These are phyloP conservation scores for Orthonychiurus folsomi DNA, from an alignment of 2,888 invertebrate species.

Conservation along the genomic window DNA sequence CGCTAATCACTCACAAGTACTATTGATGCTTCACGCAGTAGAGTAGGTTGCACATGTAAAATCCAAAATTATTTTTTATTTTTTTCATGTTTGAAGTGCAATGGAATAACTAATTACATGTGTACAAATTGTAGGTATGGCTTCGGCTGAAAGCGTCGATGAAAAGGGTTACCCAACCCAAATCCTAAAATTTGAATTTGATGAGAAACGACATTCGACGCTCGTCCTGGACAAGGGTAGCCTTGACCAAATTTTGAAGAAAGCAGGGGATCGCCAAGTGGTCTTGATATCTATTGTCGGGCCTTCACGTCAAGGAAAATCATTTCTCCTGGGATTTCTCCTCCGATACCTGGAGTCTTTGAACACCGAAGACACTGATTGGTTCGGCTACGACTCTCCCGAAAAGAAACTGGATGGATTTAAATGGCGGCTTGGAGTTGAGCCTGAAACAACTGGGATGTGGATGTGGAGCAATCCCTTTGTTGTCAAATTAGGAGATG, in stretches of 20 bases:
- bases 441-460: constrained; percentile 42
- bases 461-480: constrained; percentile 45
- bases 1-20: too few relatives aligned
- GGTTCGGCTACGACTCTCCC: constrained; percentile 20
- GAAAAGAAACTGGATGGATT: background rate
- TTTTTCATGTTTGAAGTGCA: too few relatives aligned
- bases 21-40: too few relatives aligned
- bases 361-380: constrained; percentile 29
- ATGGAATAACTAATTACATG: too few relatives aligned
- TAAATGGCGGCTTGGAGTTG: constrained; percentile 38
- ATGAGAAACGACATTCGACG: background rate
- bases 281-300: constrained; percentile 36
- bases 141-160: too few relatives aligned
- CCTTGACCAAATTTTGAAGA: background rate
- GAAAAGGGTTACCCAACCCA: background rate
- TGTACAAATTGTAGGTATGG: too few relatives aligned
- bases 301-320: constrained; percentile 40
- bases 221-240: background rate
- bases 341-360: constrained; percentile 34
- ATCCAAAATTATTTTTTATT: too few relatives aligned
- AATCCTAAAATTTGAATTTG: background rate
- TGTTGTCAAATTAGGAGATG: constrained; percentile 40
- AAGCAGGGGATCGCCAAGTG: constrained; percentile 14
- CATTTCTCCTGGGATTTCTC: constrained; percentile 37
- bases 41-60: too few relatives aligned